Evolutionary conservation across 2,888 invertebrate species (phyloP), one percentile per base, ranked within the genome.

Genomic region (Xylophagus ater): DNA sequence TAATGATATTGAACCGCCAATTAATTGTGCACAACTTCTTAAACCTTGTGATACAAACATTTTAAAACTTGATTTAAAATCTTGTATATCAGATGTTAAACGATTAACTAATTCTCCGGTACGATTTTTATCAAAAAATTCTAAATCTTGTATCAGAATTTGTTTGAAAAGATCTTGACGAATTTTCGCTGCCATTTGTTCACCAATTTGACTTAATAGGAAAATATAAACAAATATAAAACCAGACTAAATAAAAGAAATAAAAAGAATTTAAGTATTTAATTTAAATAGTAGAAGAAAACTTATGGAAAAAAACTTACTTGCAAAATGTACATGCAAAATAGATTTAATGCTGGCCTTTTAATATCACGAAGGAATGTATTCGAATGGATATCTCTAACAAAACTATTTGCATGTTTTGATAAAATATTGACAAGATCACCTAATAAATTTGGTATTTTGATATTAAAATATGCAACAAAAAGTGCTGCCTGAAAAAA

Each of bases 41-140:
- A 97, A 62, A 1, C 96, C 96, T 53, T 93, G 93, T 1, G 94
- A 87, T 31, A 97, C 78, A 17, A 85, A 84, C 54, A 85, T 78
- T 60, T 97, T 97, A 58, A 97, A 96, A 2, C 88, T 84, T 52
- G 93, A 90, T 66, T 97, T 97, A 60, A 97, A 96, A 56, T 96
- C 94, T 60, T 97, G 94, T 7, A 96, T 81, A 66, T 97, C 96
- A 31, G 83, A 77, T 18, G 93, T 93, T 45, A 96, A 66, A 51
- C 90, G 79, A 60, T 89, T 90, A 7, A 93, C 76, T 30, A 96
- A 73, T 64, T 94, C 94, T 1, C 94, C 94, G 1, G 90, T 90
- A 53, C 88, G 77, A 58, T 89, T 83, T 49, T 72, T 70, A 61
- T 96, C 94, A 62, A 90, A 96, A 63, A 96, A 96, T 7, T 77